Base-by-base conservation (phyloP, 2,113 vertebrate species). In the Lota lota region DNA sequence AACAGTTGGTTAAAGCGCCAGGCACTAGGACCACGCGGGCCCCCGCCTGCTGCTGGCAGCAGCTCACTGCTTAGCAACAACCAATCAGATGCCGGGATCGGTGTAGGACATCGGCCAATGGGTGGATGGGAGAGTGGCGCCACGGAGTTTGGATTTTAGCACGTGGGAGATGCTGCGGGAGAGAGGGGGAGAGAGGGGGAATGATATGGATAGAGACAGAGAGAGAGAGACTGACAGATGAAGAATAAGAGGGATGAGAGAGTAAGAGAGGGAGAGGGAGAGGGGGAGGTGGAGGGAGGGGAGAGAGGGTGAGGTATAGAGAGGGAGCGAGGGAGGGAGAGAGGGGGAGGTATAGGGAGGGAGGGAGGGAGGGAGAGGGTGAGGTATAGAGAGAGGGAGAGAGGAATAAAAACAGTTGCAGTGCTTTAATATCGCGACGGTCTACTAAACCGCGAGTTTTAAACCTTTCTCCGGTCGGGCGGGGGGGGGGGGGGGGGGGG, bases 21-120 rank as follows among this genome's bases (percentile, higher is more conserved):
- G 71, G 85, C 78, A 68, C 77, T 67, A 88, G 89, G 91, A 92
- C 91, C 91, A 84, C 11, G 88, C 60, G 72, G 53, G 76, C 59
- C 83, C 86, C 79, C 80, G 88, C 86, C 87, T 76, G 81, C 85
- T 85, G 84, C 74, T 72, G 64, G 73, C 81, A 81, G 83, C 85
- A 88, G 78, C 87, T 89, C 87, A 93, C 92, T 93, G 91, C 92
- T 93, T 93, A 89, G 92, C 92, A 93, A 93, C 92, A 93, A 93
- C 92, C 69, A 93, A 92, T 93, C 82, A 77, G 79, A 88, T 80
- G 69, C 47, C 33, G 10, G 64, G 73, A 80, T 81, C 72, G 2
- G 78, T 77, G 81, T 77, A 22, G 74, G 74, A 0, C 54, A 50
- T 12, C 71, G 1, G 80, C 91, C 90, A 91, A 93, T 93, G 28